A percentile compares a stretch with the other conserved stretches of the same genome.
phyloP scores from a whole-genome alignment of 2,888 invertebrate genomes.

The Tillus elongatus region DNA sequence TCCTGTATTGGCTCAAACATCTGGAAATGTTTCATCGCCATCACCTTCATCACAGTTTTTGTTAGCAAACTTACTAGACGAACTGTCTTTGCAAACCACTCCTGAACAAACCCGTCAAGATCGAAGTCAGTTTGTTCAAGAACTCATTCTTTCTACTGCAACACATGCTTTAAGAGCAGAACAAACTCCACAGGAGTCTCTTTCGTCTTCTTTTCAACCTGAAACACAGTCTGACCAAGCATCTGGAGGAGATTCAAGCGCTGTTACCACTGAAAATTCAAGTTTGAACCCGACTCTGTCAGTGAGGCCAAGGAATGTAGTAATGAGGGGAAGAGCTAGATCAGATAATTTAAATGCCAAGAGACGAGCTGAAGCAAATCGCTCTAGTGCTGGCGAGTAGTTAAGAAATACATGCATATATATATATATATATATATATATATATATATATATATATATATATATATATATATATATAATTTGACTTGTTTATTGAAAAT shows the following conservation, averaged over 20 bases:
- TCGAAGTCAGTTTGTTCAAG: slow-evolving; percentile 60
- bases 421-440: too few relatives aligned
- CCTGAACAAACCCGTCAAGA: slow-evolving; percentile 52
- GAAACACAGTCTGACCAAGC: slow-evolving; percentile 13
- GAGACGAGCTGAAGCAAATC: slow-evolving; percentile 36
- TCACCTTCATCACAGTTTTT: slow-evolving; percentile 36
- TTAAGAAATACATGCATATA: too few relatives aligned
- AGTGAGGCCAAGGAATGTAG: too few relatives aligned
- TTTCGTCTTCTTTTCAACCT: neutral
- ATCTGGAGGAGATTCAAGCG: neutral
- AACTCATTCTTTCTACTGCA: slow-evolving; percentile 53
- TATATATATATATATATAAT: too few relatives aligned
- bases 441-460: too few relatives aligned
- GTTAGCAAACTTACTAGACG: slow-evolving; percentile 39
- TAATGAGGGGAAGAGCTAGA: slow-evolving; percentile 35
- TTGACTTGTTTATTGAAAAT: too few relatives aligned
- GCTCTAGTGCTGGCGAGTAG: too few relatives aligned
- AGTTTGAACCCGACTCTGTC: neutral
- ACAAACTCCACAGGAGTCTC: slow-evolving; percentile 4
- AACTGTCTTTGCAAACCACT: slow-evolving; percentile 49
- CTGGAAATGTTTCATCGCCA: slow-evolving; percentile 33
- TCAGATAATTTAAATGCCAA: slow-evolving; percentile 35
- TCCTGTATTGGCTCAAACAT: slow-evolving; percentile 31
- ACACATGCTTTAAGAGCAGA: slow-evolving; percentile 10
- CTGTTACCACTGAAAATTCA: neutral